These are phyloP conservation scores for Myotis vivesi DNA, from an alignment of 2,797 vertebrate genomes.

Conservation along the genomic window DNA sequence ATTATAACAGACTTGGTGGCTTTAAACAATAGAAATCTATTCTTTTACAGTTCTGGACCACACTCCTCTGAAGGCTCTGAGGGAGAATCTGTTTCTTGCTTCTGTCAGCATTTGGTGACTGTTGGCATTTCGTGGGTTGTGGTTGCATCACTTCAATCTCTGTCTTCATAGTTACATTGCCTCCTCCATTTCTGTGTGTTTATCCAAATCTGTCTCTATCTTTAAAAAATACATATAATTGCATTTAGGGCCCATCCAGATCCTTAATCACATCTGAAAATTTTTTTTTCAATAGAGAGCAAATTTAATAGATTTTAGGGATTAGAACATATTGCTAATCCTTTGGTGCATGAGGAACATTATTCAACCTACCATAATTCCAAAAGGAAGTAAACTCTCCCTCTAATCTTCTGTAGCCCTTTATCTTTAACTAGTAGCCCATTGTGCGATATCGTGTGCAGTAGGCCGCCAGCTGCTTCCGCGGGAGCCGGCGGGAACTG, in stretches of 20 bases:
- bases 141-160: background rate
- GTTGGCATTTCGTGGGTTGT: background rate
- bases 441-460: too few species aligned
- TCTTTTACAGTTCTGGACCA: background rate
- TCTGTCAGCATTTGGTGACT: background rate
- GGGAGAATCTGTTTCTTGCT: background rate
- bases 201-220: background rate
- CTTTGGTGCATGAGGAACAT: background rate
- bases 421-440: background rate
- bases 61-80: background rate
- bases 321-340: background rate
- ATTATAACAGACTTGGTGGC: background rate
- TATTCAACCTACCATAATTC: background rate
- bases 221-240: background rate
- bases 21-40: background rate
- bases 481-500: too few species aligned
- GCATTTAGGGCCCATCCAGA: background rate
- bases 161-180: background rate
- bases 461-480: too few species aligned
- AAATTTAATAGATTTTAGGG: background rate
- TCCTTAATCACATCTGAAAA: background rate
- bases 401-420: background rate
- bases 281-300: background rate
- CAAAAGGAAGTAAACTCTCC: background rate
- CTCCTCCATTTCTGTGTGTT: background rate